phyloP scores from a whole-genome alignment of 2,888 invertebrate genomes.

The Tachina lurida region DNA sequence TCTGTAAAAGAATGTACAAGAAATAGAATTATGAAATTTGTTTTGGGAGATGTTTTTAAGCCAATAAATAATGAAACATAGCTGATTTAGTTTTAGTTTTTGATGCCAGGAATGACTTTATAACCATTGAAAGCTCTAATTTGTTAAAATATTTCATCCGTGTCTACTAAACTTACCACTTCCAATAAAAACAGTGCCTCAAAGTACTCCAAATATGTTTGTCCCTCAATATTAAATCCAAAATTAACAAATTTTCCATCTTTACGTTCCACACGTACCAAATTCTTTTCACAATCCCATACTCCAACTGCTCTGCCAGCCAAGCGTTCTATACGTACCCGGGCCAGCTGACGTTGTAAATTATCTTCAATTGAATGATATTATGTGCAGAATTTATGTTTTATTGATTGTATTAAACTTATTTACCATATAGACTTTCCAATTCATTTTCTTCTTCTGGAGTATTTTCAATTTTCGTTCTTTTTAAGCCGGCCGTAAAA shows the following conservation, averaged over 20 bases:
- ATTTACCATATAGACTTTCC: constrained; percentile 75
- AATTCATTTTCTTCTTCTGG: constrained; percentile 76
- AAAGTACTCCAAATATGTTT: constrained; percentile 78
- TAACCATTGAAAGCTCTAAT: no score
- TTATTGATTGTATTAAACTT: background rate
- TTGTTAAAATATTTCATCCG: background rate
- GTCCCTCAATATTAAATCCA: constrained; percentile 77
- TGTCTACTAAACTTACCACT: constrained; percentile 74
- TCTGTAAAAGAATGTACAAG: constrained; percentile 73
- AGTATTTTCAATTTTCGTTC: constrained; percentile 73
- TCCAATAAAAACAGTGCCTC: constrained; percentile 81
- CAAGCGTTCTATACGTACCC: constrained; percentile 78
- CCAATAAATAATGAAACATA: no score
- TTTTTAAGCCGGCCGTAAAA: constrained; percentile 75
- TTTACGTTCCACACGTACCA: constrained; percentile 78
- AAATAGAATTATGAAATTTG: background rate
- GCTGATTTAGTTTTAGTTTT: no score
- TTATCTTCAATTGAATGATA: constrained; percentile 72
- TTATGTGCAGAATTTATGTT: background rate
- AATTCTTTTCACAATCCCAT: constrained; percentile 77
- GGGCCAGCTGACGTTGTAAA: constrained; percentile 76
- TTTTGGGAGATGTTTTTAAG: no score
- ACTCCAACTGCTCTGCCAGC: constrained; percentile 77
- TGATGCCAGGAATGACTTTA: no score
- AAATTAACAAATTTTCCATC: constrained; percentile 81